These are phyloP conservation scores for Coleophora flavipennella DNA, from an alignment of 2,888 invertebrate species.

Conservation along the genomic window DNA sequence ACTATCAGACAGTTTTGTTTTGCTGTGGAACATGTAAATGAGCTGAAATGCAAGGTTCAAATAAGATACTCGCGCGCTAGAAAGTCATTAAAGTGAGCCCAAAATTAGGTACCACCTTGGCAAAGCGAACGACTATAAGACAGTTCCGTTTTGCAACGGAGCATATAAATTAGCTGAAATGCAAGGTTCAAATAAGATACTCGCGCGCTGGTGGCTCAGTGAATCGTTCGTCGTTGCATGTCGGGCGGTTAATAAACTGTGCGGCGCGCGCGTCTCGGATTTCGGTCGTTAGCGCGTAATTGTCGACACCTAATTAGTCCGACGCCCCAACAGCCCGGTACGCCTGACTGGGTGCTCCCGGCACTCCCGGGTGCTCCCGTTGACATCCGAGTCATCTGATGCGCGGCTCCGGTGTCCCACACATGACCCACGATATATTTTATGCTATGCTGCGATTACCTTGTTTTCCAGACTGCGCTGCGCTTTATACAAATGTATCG, in stretches of 20 bases:
- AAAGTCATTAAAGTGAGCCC: too few relatives aligned
- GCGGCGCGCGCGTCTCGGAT: conserved; percentile 39
- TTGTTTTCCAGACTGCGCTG: conserved; percentile 7
- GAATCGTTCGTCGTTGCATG: conserved; percentile 33
- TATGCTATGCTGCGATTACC: conserved; percentile 15
- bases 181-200: conserved; percentile 15
- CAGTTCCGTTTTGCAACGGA: conserved; percentile 4
- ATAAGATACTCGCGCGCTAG: too few relatives aligned
- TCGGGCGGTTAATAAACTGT: conserved; percentile 52
- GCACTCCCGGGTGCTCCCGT: neutral
- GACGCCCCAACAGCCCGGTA: conserved; percentile 24
- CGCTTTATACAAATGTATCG: too few relatives aligned
- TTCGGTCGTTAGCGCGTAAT: conserved; percentile 65
- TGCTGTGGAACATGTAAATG: too few relatives aligned
- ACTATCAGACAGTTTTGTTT: too few relatives aligned
- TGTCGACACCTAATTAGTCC: conserved; percentile 63
- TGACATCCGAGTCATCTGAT: conserved; percentile 1
- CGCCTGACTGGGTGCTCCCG: too few relatives aligned
- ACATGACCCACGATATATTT: conserved; percentile 50
- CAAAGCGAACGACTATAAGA: too few relatives aligned
- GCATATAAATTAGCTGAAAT: conserved; percentile 16
- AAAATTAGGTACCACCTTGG: too few relatives aligned
- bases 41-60: too few relatives aligned
- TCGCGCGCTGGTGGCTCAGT: conserved; percentile 17
- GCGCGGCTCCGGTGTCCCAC: conserved; percentile 31